Conservation (phyloP, 2,888 invertebrate species). For the Loripinus fragilis region DNA sequence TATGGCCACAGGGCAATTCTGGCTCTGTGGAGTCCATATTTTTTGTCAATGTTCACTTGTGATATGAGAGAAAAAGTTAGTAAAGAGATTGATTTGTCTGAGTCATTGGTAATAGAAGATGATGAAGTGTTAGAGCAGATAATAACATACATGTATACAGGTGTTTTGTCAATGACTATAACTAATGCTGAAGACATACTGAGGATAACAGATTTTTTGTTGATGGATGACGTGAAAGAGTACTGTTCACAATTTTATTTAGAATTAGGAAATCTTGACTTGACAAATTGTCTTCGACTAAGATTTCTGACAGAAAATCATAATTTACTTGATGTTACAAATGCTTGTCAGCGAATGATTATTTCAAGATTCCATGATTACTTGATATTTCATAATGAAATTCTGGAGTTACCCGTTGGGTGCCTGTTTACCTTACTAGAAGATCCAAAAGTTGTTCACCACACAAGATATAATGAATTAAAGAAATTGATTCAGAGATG, state of each 20-base stretch:
- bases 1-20: constrained; percentile 78
- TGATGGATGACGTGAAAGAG: constrained; percentile 80
- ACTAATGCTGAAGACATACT: constrained; percentile 79
- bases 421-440: constrained; percentile 75
- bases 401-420: constrained; percentile 75
- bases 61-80: constrained; percentile 79
- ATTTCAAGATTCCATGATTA: constrained; percentile 81
- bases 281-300: constrained; percentile 77
- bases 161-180: constrained; percentile 73
- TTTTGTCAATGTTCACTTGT: constrained; percentile 81
- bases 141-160: constrained; percentile 80
- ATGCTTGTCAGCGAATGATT: constrained; percentile 75
- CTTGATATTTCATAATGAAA: constrained; percentile 78
- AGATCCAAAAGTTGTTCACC: constrained; percentile 75
- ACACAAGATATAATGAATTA: constrained; percentile 75
- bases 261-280: constrained; percentile 79
- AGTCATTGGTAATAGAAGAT: constrained; percentile 76
- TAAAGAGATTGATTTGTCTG: constrained; percentile 76
- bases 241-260: constrained; percentile 80
- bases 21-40: constrained; percentile 81
- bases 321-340: constrained; percentile 76
- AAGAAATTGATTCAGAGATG: constrained; percentile 75
- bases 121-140: constrained; percentile 76
- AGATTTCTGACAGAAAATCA: constrained; percentile 78
- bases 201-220: constrained; percentile 79